phyloP scores from a whole-genome alignment of 2,113 vertebrate species.

The Carlito syrichta region DNA sequence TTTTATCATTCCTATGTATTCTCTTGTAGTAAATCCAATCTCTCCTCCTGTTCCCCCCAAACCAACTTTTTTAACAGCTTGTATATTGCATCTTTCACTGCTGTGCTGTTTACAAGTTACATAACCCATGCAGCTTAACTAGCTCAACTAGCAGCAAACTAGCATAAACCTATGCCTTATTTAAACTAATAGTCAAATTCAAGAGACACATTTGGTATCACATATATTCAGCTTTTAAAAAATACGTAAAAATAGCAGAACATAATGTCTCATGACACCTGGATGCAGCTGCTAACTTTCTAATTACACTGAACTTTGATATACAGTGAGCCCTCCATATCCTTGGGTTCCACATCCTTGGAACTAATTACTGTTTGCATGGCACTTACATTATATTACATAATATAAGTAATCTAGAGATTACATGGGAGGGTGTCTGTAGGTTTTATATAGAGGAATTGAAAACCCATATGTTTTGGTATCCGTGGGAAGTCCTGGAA shows the following conservation, averaged over 20 bases:
- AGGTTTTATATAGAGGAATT: too few relatives aligned
- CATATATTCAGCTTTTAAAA: not conserved
- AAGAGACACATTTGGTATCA: not conserved
- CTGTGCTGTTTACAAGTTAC: not conserved
- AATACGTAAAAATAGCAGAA: not conserved
- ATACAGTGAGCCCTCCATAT: too few relatives aligned
- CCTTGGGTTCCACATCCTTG: too few relatives aligned
- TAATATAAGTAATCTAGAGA: too few relatives aligned
- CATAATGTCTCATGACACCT: not conserved
- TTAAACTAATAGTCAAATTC: not conserved
- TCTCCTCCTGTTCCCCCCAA: not conserved
- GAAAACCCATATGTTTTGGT: too few relatives aligned
- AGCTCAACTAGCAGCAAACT: not conserved
- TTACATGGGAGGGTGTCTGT: too few relatives aligned
- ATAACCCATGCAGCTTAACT: not conserved
- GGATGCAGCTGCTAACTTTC: not conserved
- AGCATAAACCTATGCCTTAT: not conserved
- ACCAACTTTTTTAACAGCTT: not conserved
- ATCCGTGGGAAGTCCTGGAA: not conserved
- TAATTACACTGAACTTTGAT: not conserved
- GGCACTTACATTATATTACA: too few relatives aligned
- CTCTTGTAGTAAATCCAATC: not conserved
- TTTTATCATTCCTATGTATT: not conserved
- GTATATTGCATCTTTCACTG: not conserved
- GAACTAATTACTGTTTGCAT: too few relatives aligned